A percentile compares a stretch with the other conserved stretches of the same genome.
These are phyloP conservation scores for Synergus itoensis DNA, from an alignment of 2,888 invertebrate genomes.

Conservation along the genomic window DNA sequence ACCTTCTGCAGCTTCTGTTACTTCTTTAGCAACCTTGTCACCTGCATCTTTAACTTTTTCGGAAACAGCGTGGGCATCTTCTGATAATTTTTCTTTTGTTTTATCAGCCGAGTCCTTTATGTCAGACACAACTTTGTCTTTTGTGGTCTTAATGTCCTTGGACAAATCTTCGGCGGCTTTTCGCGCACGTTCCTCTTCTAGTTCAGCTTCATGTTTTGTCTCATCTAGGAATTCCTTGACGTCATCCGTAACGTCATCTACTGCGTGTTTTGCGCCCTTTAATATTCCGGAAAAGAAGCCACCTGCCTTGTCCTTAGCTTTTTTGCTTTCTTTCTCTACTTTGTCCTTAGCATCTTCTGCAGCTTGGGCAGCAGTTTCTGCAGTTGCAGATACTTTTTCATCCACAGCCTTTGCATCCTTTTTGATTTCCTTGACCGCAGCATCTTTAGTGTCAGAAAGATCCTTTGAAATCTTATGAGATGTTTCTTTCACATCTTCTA, in stretches of 20 bases:
- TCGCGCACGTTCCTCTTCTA: constrained; percentile 59
- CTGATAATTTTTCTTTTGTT: constrained; percentile 42
- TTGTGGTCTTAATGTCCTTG: constrained; percentile 44
- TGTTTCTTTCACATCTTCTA: constrained; percentile 42
- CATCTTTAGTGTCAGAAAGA: constrained; percentile 47
- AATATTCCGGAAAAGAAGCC: too few species aligned
- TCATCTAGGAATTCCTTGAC: constrained; percentile 67
- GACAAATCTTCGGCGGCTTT: constrained; percentile 55
- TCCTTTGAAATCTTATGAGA: constrained; percentile 39
- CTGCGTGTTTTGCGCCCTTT: constrained; percentile 41
- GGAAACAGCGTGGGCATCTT: constrained; percentile 38
- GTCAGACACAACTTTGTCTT: constrained; percentile 44
- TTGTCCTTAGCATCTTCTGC: constrained; percentile 52
- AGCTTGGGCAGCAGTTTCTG: constrained; percentile 63
- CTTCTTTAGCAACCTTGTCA: constrained; percentile 32
- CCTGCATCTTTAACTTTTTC: not conserved
- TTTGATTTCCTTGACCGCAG: constrained; percentile 69
- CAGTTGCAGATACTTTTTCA: constrained; percentile 44
- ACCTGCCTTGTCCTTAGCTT: constrained; percentile 52
- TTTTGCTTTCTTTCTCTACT: constrained; percentile 46
- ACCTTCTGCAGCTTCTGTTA: constrained; percentile 42
- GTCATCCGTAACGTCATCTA: constrained; percentile 61
- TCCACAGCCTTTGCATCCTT: constrained; percentile 69
- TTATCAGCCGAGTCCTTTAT: constrained; percentile 21
- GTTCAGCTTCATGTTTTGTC: constrained; percentile 61